Evolutionary conservation across 2,113 vertebrate genomes (phyloP).

Genomic region (Xenus cinereus): DNA sequence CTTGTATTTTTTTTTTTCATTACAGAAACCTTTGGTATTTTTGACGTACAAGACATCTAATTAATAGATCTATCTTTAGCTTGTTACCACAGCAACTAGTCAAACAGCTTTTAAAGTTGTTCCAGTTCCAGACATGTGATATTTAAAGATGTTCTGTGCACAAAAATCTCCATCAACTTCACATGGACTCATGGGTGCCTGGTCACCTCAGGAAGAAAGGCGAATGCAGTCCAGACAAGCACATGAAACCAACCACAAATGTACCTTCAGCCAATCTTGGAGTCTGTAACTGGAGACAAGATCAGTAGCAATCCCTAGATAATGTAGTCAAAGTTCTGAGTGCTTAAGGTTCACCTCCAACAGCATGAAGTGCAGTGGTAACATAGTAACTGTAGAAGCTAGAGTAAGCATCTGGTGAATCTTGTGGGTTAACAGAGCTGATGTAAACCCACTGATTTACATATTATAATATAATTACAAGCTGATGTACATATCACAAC

Average conservation of each 20-base stretch:
- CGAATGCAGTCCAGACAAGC: neutral
- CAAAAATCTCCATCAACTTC: neutral
- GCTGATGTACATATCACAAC: neutral
- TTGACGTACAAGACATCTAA: neutral
- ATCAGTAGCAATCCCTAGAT: neutral
- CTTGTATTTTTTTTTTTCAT: neutral
- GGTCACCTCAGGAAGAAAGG: neutral
- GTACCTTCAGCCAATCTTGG: neutral
- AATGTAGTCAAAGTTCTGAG: neutral
- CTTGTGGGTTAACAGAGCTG: neutral
- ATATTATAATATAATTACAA: neutral
- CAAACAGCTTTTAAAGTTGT: neutral
- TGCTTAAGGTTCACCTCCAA: neutral
- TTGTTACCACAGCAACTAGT: conserved; percentile 29
- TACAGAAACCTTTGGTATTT: neutral
- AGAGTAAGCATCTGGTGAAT: neutral
- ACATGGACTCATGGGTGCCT: neutral
- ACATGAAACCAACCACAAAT: neutral
- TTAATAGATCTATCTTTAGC: neutral
- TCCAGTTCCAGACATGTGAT: neutral
- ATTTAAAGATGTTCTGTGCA: neutral
- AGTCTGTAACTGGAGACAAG: neutral
- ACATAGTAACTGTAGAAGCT: neutral
- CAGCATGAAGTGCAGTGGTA: neutral
- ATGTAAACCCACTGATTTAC: neutral